phyloP scores from a whole-genome alignment of 2,113 vertebrate genomes.

The Orthochromis malagaraziensis region DNA sequence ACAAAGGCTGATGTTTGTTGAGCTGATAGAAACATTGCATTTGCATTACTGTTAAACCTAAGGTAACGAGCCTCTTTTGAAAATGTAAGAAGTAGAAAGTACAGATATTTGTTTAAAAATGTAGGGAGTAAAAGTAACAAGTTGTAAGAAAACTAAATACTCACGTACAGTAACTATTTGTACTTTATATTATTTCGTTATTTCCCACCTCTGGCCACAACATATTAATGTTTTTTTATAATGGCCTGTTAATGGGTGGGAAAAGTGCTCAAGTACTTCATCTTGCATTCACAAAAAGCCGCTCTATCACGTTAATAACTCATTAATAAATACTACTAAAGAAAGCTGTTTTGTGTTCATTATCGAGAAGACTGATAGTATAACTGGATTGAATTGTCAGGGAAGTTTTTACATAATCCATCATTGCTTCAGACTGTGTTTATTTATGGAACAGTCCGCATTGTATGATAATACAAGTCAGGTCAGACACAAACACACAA shows the following conservation, averaged over 20 bases:
- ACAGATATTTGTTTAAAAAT: background rate
- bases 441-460: background rate
- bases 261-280: background rate
- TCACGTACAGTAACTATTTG: background rate
- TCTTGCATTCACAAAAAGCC: background rate
- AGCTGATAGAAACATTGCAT: background rate
- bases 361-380: background rate
- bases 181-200: background rate
- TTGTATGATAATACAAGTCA: background rate
- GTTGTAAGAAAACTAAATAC: background rate
- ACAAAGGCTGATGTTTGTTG: background rate
- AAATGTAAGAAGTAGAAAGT: background rate
- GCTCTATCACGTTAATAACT: background rate
- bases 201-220: background rate
- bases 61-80: background rate
- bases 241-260: background rate
- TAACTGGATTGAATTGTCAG: background rate
- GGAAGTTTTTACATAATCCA: background rate
- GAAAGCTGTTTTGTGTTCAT: background rate
- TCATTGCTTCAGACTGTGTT: background rate
- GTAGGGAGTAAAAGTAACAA: background rate
- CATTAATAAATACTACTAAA: background rate
- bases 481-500: background rate
- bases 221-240: background rate
- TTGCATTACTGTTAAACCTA: background rate